These are phyloP conservation scores for Peromyscus maniculatus DNA, from an alignment of 2,113 vertebrate species.

Conservation along the genomic window DNA sequence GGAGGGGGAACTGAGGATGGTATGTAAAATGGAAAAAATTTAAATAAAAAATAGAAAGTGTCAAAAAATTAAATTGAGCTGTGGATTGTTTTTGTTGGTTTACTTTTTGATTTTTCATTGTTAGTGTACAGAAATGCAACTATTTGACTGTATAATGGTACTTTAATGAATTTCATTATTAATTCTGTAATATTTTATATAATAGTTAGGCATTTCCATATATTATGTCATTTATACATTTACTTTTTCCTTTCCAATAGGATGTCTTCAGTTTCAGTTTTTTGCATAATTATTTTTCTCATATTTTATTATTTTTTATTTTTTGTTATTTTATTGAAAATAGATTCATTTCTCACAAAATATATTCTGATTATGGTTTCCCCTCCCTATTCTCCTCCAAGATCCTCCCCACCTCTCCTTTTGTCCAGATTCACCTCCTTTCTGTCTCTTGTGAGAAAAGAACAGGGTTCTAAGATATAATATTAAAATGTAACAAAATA, in stretches of 20 bases:
- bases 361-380: not conserved
- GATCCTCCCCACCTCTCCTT: not conserved
- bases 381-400: not conserved
- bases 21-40: no score
- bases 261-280: not conserved
- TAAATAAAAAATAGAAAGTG: no score
- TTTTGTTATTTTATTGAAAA: not conserved
- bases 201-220: not conserved
- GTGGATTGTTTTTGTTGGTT: not conserved
- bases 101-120: not conserved
- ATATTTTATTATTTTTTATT: not conserved
- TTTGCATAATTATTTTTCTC: not conserved
- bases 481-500: not conserved
- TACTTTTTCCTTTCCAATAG: not conserved
- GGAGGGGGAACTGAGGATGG: no score
- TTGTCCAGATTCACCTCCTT: not conserved
- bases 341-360: not conserved
- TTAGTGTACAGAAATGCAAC: not conserved
- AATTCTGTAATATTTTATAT: not conserved
- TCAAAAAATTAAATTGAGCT: not conserved
- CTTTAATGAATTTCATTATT: not conserved
- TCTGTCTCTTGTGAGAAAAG: not conserved
- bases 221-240: not conserved
- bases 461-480: not conserved
- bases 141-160: not conserved